Percentiles rank a stretch among this genome's conserved stretches.
Evolutionary conservation across 2,888 invertebrate genomes (phyloP).

Genomic region (Hoplodrina ambigua): DNA sequence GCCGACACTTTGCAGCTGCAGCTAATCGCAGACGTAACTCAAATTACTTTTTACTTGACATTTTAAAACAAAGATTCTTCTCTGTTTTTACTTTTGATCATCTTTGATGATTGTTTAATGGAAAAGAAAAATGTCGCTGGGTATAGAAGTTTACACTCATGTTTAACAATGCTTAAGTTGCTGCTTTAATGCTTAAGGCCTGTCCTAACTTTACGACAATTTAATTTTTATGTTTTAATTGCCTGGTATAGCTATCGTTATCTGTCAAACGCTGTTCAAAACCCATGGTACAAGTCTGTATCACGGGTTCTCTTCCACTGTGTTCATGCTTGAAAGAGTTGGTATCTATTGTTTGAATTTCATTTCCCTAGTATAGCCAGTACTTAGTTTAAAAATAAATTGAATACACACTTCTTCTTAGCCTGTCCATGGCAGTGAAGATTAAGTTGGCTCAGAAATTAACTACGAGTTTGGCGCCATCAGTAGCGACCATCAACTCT

Average conservation of each 20-base stretch:
- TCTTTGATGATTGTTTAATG: not conserved
- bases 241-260: not conserved
- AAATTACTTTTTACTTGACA: slow-evolving; percentile 14
- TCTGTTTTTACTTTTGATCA: not conserved
- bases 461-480: not conserved
- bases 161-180: too few relatives aligned
- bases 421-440: not conserved
- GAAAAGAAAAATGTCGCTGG: not conserved
- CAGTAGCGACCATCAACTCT: not conserved
- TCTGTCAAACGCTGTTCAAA: not conserved
- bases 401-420: not conserved
- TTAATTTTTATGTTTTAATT: not conserved
- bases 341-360: too few relatives aligned
- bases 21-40: slow-evolving; percentile 5
- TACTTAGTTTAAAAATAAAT: not conserved
- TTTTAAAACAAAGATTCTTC: slow-evolving; percentile 23
- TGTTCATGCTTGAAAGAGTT: too few relatives aligned
- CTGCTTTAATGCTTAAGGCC: not conserved
- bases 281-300: too few relatives aligned
- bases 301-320: too few relatives aligned
- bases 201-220: not conserved
- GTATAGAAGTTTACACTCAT: not conserved
- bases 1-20: not conserved
- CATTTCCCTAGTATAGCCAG: too few relatives aligned
- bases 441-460: not conserved